These are phyloP conservation scores for Podotricha telesiphe DNA, from an alignment of 2,888 invertebrate species.

Conservation along the genomic window DNA sequence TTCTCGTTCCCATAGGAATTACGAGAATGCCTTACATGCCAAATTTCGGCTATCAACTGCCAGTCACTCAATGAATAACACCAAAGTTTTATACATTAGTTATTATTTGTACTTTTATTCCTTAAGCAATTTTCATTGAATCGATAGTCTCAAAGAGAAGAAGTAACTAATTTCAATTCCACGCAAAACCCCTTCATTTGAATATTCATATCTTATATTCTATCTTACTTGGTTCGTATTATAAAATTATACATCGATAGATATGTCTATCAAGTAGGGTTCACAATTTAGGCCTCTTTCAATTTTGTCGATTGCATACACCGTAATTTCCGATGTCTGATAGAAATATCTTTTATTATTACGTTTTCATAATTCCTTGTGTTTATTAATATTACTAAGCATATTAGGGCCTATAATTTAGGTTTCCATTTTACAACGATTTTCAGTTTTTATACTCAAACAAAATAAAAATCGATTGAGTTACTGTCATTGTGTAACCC, in stretches of 20 bases:
- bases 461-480: too few relatives aligned
- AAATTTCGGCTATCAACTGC: too few relatives aligned
- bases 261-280: slow-evolving; percentile 34
- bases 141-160: slow-evolving; percentile 29
- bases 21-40: too few relatives aligned
- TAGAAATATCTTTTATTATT: slow-evolving; percentile 61
- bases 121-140: slow-evolving; percentile 27
- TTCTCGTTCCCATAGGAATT: too few relatives aligned
- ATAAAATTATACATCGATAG: slow-evolving; percentile 35
- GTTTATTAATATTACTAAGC: background rate
- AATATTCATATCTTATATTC: slow-evolving; percentile 41
- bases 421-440: background rate
- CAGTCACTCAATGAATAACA: too few relatives aligned
- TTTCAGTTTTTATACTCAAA: background rate
- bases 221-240: slow-evolving; percentile 30
- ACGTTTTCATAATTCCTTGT: slow-evolving; percentile 21
- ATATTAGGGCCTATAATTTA: background rate
- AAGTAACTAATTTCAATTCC: slow-evolving; percentile 36
- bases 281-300: slow-evolving; percentile 63
- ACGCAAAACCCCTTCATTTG: slow-evolving; percentile 36
- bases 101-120: background rate
- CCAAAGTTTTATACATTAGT: too few relatives aligned
- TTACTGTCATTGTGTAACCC: too few relatives aligned
- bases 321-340: slow-evolving; percentile 66
- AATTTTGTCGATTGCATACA: slow-evolving; percentile 64